These are phyloP conservation scores for Diloba caeruleocephala DNA, from an alignment of 2,888 invertebrate genomes.

Conservation along the genomic window DNA sequence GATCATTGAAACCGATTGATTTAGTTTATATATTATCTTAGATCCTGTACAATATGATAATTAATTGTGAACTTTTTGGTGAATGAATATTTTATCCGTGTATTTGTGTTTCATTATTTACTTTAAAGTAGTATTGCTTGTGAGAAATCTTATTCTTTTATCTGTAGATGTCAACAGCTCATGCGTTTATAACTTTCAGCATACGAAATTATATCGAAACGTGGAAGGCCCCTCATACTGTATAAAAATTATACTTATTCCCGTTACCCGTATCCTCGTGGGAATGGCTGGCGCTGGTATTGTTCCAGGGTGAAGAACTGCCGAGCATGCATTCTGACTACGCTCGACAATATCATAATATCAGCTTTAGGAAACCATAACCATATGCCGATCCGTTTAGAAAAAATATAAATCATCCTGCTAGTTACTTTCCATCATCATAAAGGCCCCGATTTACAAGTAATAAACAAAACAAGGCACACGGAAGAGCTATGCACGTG, in stretches of 20 bases:
- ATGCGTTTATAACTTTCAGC: slow-evolving; percentile 53
- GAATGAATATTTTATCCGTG: slow-evolving; percentile 1
- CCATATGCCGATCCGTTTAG: slow-evolving; percentile 52
- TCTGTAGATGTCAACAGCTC: background rate
- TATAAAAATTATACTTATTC: slow-evolving; percentile 75
- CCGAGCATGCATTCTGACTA: slow-evolving; percentile 71
- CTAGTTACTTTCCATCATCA: no score
- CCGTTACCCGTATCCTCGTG: slow-evolving; percentile 69
- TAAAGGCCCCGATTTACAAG: no score
- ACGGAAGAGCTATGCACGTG: no score
- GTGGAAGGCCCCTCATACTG: slow-evolving; percentile 70
- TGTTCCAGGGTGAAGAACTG: slow-evolving; percentile 77
- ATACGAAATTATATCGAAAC: slow-evolving; percentile 63
- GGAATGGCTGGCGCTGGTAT: slow-evolving; percentile 77
- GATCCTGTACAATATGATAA: background rate
- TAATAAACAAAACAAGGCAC: no score
- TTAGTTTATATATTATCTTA: background rate
- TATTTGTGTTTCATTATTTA: slow-evolving; percentile 6
- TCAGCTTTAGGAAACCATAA: slow-evolving; percentile 61
- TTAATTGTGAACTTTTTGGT: background rate
- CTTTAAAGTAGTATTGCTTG: background rate
- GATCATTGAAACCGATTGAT: slow-evolving; percentile 63
- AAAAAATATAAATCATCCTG: no score
- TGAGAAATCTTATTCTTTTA: no score
- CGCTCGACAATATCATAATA: slow-evolving; percentile 61